Conservation (phyloP, 2,113 vertebrate genomes). For the Erythrolamprus reginae region DNA sequence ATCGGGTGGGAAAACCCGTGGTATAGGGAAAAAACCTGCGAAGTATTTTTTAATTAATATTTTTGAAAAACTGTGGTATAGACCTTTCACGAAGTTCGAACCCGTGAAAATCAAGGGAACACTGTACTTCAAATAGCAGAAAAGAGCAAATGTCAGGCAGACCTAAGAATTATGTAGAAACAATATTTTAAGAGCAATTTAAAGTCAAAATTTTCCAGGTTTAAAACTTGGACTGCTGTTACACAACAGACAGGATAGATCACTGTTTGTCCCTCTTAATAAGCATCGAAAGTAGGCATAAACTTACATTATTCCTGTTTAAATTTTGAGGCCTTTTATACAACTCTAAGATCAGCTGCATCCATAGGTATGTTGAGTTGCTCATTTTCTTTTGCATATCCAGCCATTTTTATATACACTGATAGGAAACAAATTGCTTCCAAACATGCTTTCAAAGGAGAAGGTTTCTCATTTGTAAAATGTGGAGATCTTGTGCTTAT, state of each 20-base stretch:
- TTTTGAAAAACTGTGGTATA: no score
- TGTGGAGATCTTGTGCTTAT: not conserved
- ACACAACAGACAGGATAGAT: not conserved
- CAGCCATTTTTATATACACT: not conserved
- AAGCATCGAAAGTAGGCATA: not conserved
- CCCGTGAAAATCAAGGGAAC: no score
- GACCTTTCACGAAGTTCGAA: no score
- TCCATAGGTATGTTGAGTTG: not conserved
- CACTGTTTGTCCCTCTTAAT: not conserved
- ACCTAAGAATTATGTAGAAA: not conserved
- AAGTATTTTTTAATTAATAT: no score
- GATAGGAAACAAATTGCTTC: not conserved
- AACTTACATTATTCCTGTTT: not conserved
- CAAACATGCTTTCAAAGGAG: not conserved
- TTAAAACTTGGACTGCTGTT: not conserved
- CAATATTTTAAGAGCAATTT: not conserved
- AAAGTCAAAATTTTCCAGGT: not conserved
- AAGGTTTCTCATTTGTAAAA: not conserved
- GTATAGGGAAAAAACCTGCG: no score
- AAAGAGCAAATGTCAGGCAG: not conserved
- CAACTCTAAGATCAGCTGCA: not conserved
- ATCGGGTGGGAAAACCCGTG: no score
- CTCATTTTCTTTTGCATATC: not conserved
- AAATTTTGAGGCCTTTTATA: not conserved
- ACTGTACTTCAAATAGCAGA: no score